A percentile compares a stretch with the other conserved stretches of the same genome.
phyloP scores from a whole-genome alignment of 1,140 invertebrate species.

The Copidosoma floridanum region DNA sequence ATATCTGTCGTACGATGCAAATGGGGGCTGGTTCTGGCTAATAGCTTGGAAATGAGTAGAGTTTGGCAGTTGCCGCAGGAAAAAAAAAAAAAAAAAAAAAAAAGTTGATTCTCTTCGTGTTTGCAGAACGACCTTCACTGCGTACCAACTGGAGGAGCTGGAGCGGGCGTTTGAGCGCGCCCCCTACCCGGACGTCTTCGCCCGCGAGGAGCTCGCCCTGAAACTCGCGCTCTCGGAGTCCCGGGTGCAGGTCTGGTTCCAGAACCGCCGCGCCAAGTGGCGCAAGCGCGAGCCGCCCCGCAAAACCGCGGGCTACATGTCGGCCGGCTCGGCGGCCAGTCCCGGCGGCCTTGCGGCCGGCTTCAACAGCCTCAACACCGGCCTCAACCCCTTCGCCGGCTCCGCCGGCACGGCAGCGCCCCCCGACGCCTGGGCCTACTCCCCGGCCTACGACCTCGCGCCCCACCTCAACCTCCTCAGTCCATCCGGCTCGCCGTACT shows the following conservation, averaged over 20 bases:
- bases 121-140: constrained; percentile 91
- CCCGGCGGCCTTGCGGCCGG: constrained; percentile 56
- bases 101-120: too few relatives aligned
- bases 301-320: constrained; percentile 75
- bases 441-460: constrained; percentile 72
- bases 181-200: constrained; percentile 96
- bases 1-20: too few relatives aligned
- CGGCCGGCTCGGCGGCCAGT: constrained; percentile 59
- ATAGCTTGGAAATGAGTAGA: too few relatives aligned
- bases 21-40: too few relatives aligned
- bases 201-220: constrained; percentile 87
- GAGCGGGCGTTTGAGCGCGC: constrained; percentile 92
- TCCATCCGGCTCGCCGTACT: constrained; percentile 67
- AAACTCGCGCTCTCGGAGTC: constrained; percentile 90
- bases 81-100: too few relatives aligned
- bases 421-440: constrained; percentile 73
- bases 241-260: constrained; percentile 90
- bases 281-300: constrained; percentile 95
- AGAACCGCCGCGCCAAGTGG: constrained; percentile 97
- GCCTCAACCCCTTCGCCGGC: constrained; percentile 66
- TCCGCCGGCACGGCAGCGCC: constrained; percentile 62
- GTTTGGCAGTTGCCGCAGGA: too few relatives aligned
- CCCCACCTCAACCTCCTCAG: constrained; percentile 71
- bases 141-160: constrained; percentile 91
- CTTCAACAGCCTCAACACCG: constrained; percentile 64